Base-by-base conservation (phyloP, 2,888 invertebrate genomes). In the Unio delphinus region DNA sequence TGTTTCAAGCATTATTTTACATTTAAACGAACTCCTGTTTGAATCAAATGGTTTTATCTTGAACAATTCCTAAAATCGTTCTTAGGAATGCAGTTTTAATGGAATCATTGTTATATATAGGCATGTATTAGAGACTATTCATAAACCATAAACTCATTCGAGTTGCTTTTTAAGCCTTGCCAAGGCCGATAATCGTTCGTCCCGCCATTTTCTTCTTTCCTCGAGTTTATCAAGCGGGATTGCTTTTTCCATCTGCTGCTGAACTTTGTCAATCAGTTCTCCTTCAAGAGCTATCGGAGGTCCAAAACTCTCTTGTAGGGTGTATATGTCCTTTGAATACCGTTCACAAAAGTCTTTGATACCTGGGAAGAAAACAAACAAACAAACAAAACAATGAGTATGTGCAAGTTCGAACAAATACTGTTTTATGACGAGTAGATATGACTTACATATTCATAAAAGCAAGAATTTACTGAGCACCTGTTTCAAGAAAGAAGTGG, bases 191-290 rank as follows among this genome's bases (percentile, higher is more conserved):
- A 86, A 72, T 62, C 74, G 62, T 15, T 73, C 67, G 69, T 86
- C 84, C 30, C 86, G 75, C 84, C 84, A 83, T 68, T 76, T 65
- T 57, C 83, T 66, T 61, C 80, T 72, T 57, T 80, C 80, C 28
- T 73, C 73, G 55, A 86, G 74, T 61, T 76, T 67, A 30, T 82
- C 80, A 26, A 83, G 60, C 2, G 84, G 84, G 3, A 85, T 72
- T 17, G 64, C 61, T 34, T 73, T 63, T 23, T 75, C 77, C 54
- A 85, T 63, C 30, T 78, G 76, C 26, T 72, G 65, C 28, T 70
- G 67, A 28, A 80, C 76, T n/a, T 69, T 76, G n/a, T 75, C 75
- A 30, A 78, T 71, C 11, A 79, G 70, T 5, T 58, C 76, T 11
- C 81, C 82, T 23, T 74, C 79, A 60, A 76, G 69, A 26, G 65